Conservation (phyloP, 2,113 vertebrate species). For the Xiphophorus hellerii region DNA sequence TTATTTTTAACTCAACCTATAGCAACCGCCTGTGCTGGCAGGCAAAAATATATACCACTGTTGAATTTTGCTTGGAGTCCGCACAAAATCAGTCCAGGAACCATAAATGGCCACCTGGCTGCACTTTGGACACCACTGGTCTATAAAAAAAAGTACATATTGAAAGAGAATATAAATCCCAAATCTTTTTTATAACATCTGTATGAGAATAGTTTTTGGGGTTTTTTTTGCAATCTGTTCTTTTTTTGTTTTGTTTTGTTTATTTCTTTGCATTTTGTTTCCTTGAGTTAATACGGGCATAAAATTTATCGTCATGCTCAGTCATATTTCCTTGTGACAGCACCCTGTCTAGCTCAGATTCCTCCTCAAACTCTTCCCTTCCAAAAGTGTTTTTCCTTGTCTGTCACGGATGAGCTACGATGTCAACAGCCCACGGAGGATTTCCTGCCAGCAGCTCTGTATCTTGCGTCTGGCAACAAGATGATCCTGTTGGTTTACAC, state of each 20-base stretch:
- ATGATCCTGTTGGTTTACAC: constrained; percentile 58
- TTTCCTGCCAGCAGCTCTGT: constrained; percentile 64
- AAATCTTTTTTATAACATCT: background rate
- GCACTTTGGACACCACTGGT: too few relatives aligned
- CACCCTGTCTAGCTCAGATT: constrained; percentile 35
- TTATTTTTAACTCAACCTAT: too few relatives aligned
- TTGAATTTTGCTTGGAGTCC: too few relatives aligned
- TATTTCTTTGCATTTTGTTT: constrained; percentile 21
- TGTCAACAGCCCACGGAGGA: constrained; percentile 65
- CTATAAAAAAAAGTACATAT: constrained; percentile 9
- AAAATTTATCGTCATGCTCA: constrained; percentile 43
- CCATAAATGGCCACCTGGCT: too few relatives aligned
- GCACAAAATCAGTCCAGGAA: too few relatives aligned
- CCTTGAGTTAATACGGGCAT: constrained; percentile 20
- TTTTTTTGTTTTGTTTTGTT: background rate
- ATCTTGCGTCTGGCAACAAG: constrained; percentile 66
- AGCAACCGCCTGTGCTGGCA: too few relatives aligned
- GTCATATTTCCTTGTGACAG: constrained; percentile 29
- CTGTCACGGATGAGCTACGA: constrained; percentile 64
- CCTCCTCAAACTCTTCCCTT: constrained; percentile 26
- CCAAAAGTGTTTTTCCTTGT: constrained; percentile 69
- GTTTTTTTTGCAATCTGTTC: constrained; percentile 3
- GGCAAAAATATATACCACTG: too few relatives aligned
- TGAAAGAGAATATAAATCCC: background rate
- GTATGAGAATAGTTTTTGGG: background rate